phyloP scores from a whole-genome alignment of 1,140 invertebrate species.

The Cotesia glomerata region DNA sequence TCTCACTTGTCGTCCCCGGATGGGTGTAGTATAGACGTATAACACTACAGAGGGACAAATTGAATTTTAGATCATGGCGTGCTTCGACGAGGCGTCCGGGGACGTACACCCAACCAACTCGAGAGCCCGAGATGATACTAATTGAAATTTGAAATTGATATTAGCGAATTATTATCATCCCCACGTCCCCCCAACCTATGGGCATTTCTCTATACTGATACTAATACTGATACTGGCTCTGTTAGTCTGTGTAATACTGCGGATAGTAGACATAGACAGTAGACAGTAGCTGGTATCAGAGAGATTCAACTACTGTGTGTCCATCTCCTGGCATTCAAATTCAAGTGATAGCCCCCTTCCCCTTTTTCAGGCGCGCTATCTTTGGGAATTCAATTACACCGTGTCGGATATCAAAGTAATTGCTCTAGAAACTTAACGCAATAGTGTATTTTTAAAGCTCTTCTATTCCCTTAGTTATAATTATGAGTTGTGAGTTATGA shows the following conservation, averaged over 20 bases:
- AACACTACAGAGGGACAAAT: constrained; percentile 56
- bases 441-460: constrained; percentile 45
- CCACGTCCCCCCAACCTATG: constrained; percentile 23
- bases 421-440: constrained; percentile 54
- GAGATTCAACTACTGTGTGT: too few relatives aligned
- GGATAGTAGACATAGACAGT: not conserved
- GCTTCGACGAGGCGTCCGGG: constrained; percentile 49
- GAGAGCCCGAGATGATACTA: constrained; percentile 61
- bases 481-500: too few relatives aligned
- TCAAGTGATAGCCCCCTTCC: constrained; percentile 17
- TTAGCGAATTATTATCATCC: constrained; percentile 60
- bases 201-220: constrained; percentile 28
- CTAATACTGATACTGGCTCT: not conserved
- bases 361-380: constrained; percentile 24
- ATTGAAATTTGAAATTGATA: constrained; percentile 67
- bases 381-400: constrained; percentile 56
- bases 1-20: constrained; percentile 44
- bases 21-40: constrained; percentile 3
- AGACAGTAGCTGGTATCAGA: too few relatives aligned
- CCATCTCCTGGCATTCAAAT: too few relatives aligned
- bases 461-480: not conserved
- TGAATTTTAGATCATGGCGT: constrained; percentile 64
- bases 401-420: constrained; percentile 58
- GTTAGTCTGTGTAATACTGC: constrained; percentile 1
- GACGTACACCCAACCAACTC: constrained; percentile 22